Evolutionary conservation across 2,113 vertebrate species (phyloP).

Genomic region (Morone saxatilis): DNA sequence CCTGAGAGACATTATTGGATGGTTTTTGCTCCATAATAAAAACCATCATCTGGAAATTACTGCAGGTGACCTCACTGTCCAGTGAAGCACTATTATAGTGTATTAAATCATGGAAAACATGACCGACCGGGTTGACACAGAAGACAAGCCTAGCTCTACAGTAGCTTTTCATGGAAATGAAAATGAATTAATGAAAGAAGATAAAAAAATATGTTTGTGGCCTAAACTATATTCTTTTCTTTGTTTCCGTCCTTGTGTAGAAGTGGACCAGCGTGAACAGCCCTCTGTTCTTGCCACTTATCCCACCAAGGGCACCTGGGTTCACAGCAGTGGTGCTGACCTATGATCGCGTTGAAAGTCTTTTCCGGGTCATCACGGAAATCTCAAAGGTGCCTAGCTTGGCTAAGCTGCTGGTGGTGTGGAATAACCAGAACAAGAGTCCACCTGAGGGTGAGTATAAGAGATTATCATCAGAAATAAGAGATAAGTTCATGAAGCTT

Average conservation of each 20-base stretch:
- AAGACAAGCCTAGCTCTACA: background rate
- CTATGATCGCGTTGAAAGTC: slow-evolving; percentile 96
- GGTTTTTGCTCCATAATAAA: slow-evolving; percentile 64
- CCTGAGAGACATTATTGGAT: slow-evolving; percentile 54
- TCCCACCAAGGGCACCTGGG: slow-evolving; percentile 94
- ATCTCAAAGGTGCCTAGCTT: slow-evolving; percentile 98
- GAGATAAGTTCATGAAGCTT: background rate
- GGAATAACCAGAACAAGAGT: slow-evolving; percentile 99
- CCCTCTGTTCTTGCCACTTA: slow-evolving; percentile 95
- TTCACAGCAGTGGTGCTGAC: slow-evolving; percentile 98
- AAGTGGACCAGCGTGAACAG: slow-evolving; percentile 97
- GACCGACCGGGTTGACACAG: slow-evolving; percentile 20
- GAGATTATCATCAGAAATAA: background rate
- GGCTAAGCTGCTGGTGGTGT: slow-evolving; percentile 95
- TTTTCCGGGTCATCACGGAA: slow-evolving; percentile 98
- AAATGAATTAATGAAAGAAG: background rate
- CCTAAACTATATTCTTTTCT: slow-evolving; percentile 2
- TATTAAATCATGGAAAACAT: slow-evolving; percentile 67
- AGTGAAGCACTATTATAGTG: slow-evolving; percentile 41
- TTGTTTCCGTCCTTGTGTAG: slow-evolving; percentile 75
- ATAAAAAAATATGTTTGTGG: background rate
- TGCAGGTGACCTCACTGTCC: slow-evolving; percentile 60
- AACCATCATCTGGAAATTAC: slow-evolving; percentile 63
- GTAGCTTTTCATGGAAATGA: slow-evolving; percentile 9
- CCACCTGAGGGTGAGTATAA: slow-evolving; percentile 94